These are phyloP conservation scores for Hyles lineata DNA, from an alignment of 2,888 invertebrate genomes.

Conservation along the genomic window DNA sequence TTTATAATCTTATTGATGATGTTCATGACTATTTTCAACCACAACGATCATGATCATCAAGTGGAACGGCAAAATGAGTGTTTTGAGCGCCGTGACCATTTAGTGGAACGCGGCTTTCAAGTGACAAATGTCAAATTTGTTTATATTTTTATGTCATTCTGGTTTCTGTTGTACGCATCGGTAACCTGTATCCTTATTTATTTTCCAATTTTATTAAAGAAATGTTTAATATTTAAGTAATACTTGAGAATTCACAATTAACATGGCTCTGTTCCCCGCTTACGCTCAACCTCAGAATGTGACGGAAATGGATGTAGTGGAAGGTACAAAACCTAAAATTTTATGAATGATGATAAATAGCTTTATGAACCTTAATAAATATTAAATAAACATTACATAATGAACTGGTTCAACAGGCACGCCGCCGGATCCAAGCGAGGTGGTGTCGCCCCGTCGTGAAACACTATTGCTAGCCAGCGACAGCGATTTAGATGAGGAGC, in stretches of 20 bases:
- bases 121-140: too few species aligned
- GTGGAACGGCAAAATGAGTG: too few species aligned
- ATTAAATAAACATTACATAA: too few species aligned
- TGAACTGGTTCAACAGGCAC: background rate
- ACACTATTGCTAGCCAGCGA: conserved; percentile 63
- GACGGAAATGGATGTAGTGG: conserved; percentile 38
- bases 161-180: too few species aligned
- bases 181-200: background rate
- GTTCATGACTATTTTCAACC: too few species aligned
- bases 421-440: conserved; percentile 16
- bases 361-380: too few species aligned
- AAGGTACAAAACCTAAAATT: conserved; percentile 34
- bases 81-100: too few species aligned
- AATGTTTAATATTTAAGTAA: background rate
- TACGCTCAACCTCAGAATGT: conserved; percentile 45
- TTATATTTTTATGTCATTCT: too few species aligned
- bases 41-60: too few species aligned
- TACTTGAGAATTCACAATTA: background rate
- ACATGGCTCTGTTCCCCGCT: conserved; percentile 64
- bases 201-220: background rate
- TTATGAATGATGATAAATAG: background rate
- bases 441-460: conserved; percentile 50
- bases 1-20: too few species aligned
- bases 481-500: conserved; percentile 37
- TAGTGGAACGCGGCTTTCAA: too few species aligned